Base-by-base conservation (phyloP, 2,888 invertebrate species). In the Apeira syringaria region DNA sequence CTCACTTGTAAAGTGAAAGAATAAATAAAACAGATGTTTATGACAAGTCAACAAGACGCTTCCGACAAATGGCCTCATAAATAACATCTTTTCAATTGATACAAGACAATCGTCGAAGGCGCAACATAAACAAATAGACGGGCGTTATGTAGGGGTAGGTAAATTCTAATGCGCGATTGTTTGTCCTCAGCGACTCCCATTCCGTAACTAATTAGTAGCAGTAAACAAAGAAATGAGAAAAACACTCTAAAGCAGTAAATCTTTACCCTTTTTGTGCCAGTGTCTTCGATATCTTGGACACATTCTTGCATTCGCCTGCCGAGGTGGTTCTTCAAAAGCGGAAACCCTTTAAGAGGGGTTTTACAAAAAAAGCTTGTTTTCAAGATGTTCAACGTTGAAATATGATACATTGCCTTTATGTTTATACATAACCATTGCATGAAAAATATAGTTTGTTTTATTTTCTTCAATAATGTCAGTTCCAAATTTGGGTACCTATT, bases 141-240 rank as follows among this genome's bases (percentile, higher is more conserved):
- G 3, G 9, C 24, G 9, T 24, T 9, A 24, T 20, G 7, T 7
- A 24, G 24, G 7, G 1, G n/a, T 22, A 22, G n/a, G 5, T 18
- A n/a, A 35, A 15, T 28, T n/a, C 12, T 18, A n/a, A n/a, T n/a
- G 25, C n/a, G 24, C 9, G 9, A 6, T 20, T 22, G 29, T 1
- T 12, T 18, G 41, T 58, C 54, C 53, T 56, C 60, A 58, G 47
- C 24, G 44, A 15, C 31, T 56, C 48, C 49, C 40, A 53, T 62
- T 59, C 55, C 40, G 49, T 56, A 57, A 63, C 65, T 67, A 61
- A 68, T 68, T 67, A 59, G 50, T 53, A 44, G 33, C 41, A 53
- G 49, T 56, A 60, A 61, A 67, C 64, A 61, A 63, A 53, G 51
- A 50, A 45, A 37, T 29, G 11, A 29, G 30, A 52, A 60, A 59